Conservation (phyloP, 2,113 vertebrate genomes). For the Centropristis striata region DNA sequence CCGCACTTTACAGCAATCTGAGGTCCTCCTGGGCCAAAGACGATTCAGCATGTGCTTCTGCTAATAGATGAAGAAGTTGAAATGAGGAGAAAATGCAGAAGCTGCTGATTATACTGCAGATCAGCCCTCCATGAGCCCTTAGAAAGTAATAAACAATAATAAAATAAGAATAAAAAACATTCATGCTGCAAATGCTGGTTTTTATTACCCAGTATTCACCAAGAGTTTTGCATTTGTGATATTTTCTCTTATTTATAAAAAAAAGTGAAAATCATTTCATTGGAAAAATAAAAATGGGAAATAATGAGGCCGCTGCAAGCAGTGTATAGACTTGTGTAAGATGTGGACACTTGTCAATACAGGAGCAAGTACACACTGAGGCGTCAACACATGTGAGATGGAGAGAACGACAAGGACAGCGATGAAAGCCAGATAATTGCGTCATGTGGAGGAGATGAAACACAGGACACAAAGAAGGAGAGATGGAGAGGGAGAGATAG, state of each 20-base stretch:
- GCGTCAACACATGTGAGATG: conserved; percentile 5
- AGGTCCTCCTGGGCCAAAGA: conserved; percentile 20
- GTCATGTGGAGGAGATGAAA: conserved; percentile 63
- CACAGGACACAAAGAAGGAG: conserved; percentile 30
- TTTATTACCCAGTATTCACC: neutral
- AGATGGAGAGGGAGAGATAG: conserved; percentile 27
- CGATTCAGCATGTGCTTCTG: conserved; percentile 7
- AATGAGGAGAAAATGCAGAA: conserved; percentile 21
- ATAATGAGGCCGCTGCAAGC: neutral
- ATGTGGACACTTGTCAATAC: conserved; percentile 12
- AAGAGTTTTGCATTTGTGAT: conserved; percentile 1
- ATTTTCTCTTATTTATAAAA: neutral
- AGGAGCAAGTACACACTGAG: conserved; percentile 1
- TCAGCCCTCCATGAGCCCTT: neutral
- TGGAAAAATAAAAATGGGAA: neutral
- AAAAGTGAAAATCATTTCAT: neutral
- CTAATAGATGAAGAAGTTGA: conserved; percentile 38
- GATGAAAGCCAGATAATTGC: conserved; percentile 56
- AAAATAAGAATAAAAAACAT: neutral
- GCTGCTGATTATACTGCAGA: conserved; percentile 24
- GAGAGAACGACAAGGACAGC: conserved; percentile 13
- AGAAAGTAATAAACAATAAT: conserved; percentile 15
- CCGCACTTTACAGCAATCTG: conserved; percentile 23
- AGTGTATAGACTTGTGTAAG: neutral
- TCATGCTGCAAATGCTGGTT: neutral